Conservation (phyloP, 1,140 invertebrate species). For the Drosophila pseudoananassae region DNA sequence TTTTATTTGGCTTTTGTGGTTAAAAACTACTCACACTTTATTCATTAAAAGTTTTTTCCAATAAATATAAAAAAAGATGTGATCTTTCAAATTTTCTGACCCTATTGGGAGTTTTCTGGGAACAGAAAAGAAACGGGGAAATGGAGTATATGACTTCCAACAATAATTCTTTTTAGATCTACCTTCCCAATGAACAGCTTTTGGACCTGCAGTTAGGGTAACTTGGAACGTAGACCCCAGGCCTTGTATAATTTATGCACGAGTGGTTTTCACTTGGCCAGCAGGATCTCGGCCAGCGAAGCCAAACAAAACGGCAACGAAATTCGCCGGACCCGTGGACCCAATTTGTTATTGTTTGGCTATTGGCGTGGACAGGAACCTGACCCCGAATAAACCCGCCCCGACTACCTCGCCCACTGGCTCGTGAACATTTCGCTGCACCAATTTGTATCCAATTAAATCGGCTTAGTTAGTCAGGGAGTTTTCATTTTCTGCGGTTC, state of each 20-base stretch:
- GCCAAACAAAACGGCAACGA: conserved; percentile 19
- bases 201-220: conserved; percentile 16
- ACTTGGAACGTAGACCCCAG: conserved; percentile 7
- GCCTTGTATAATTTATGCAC: conserved; percentile 51
- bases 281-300: conserved; percentile 30
- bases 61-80: neutral
- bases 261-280: conserved; percentile 47
- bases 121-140: too few species aligned
- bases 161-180: too few species aligned
- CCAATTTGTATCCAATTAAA: conserved; percentile 67
- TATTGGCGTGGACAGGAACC: conserved; percentile 21
- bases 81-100: neutral
- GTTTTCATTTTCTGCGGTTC: conserved; percentile 26
- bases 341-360: conserved; percentile 56
- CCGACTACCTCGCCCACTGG: neutral
- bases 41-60: neutral
- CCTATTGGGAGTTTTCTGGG: too few species aligned
- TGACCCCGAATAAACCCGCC: neutral
- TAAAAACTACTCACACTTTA: too few species aligned
- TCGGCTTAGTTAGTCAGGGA: conserved; percentile 51
- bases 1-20: neutral
- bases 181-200: neutral
- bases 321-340: conserved; percentile 19
- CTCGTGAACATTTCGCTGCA: conserved; percentile 30
- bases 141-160: too few species aligned